Conservation (phyloP, 2,888 invertebrate species). For the Chalcosyrphus nemorum region DNA sequence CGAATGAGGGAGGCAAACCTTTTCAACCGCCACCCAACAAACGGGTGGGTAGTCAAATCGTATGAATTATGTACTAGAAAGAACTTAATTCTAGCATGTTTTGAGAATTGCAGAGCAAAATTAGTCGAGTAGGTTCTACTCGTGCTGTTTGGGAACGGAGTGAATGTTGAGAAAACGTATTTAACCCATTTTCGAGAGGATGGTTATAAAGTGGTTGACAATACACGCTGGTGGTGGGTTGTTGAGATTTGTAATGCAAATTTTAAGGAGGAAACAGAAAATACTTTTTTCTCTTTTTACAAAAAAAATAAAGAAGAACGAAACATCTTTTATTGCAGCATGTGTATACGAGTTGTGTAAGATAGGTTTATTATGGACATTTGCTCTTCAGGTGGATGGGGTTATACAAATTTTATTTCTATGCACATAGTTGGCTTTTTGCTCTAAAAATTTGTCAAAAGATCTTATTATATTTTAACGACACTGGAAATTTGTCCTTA, state of each 20-base stretch:
- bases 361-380: neutral
- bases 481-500: too few species aligned
- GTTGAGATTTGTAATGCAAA: constrained; percentile 34
- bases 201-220: constrained; percentile 39
- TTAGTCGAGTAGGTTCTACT: constrained; percentile 22
- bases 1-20: neutral
- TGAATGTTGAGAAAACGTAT: constrained; percentile 25
- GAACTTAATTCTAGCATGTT: constrained; percentile 36
- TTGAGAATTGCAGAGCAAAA: constrained; percentile 4
- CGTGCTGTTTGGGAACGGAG: constrained; percentile 21
- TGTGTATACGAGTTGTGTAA: neutral
- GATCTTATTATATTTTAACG: neutral
- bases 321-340: neutral
- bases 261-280: constrained; percentile 3
- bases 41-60: constrained; percentile 1
- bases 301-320: neutral
- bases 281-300: neutral
- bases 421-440: neutral
- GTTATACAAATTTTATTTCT: neutral
- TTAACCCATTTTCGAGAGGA: constrained; percentile 38
- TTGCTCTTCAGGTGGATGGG: neutral
- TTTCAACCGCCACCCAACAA: neutral
- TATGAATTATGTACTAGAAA: constrained; percentile 31
- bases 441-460: neutral
- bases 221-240: neutral